Conservation (phyloP, 2,113 vertebrate genomes). For the Thamnaconus septentrionalis region DNA sequence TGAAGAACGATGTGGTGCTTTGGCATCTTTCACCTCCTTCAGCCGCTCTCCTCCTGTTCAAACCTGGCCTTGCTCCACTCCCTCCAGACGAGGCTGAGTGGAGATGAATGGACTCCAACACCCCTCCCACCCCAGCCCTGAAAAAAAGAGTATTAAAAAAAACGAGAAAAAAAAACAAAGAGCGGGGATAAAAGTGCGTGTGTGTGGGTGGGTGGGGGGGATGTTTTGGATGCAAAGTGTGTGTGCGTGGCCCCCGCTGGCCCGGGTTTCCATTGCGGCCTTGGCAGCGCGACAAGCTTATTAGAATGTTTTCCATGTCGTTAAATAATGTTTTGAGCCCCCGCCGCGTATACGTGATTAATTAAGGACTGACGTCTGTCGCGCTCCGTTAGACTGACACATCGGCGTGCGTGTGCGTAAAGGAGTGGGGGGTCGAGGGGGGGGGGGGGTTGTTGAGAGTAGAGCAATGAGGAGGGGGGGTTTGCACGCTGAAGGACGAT, state of each 20-base stretch:
- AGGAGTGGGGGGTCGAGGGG: constrained; percentile 58
- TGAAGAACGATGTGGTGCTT: constrained; percentile 41
- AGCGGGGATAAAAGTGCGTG: constrained; percentile 38
- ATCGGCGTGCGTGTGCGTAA: constrained; percentile 52
- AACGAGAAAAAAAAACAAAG: constrained; percentile 50
- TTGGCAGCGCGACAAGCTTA: constrained; percentile 76
- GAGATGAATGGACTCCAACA: constrained; percentile 49
- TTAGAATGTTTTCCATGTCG: constrained; percentile 78
- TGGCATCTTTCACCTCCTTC: constrained; percentile 51
- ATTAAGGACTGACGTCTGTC: constrained; percentile 75
- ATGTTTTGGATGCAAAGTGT: constrained; percentile 14
- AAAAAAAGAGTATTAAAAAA: too few relatives aligned
- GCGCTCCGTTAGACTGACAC: constrained; percentile 67
- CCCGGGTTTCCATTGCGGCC: constrained; percentile 54
- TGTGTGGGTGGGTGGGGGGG: constrained; percentile 5
- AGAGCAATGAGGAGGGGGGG: constrained; percentile 70
- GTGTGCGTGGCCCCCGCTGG: constrained; percentile 48
- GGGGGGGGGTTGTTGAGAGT: constrained; percentile 64
- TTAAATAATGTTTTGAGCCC: constrained; percentile 77
- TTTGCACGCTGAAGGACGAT: constrained; percentile 50
- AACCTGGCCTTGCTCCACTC: constrained; percentile 41
- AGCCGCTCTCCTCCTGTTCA: constrained; percentile 55
- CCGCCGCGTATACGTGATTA: constrained; percentile 74
- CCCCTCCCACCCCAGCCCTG: too few relatives aligned
- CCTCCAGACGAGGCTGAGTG: constrained; percentile 48